phyloP scores from a whole-genome alignment of 2,113 vertebrate species.

The Tragelaphus scriptus region DNA sequence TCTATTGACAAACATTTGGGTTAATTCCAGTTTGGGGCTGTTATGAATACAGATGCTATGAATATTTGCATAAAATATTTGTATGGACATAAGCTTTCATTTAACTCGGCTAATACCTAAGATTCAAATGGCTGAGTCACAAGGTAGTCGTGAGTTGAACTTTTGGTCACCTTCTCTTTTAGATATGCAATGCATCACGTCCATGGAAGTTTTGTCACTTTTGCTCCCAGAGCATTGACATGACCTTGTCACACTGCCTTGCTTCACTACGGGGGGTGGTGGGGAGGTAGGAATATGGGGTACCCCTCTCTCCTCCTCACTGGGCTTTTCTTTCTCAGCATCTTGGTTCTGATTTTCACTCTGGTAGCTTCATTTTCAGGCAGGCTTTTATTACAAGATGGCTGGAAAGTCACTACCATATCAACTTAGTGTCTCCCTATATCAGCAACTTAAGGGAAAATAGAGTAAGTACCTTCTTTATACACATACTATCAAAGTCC shows the following conservation, averaged over 20 bases:
- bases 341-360: background rate
- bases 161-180: background rate
- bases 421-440: background rate
- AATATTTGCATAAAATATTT: background rate
- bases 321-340: background rate
- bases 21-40: background rate
- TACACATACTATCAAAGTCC: background rate
- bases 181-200: background rate
- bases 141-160: background rate
- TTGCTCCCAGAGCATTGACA: background rate
- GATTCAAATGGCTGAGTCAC: background rate
- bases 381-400: background rate
- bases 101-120: background rate
- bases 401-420: background rate
- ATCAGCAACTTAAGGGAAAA: background rate
- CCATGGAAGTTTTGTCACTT: background rate
- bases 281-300: background rate
- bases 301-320: background rate
- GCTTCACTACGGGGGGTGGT: rapidly evolving
- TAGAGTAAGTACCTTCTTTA: background rate
- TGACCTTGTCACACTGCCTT: background rate
- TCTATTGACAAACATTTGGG: background rate
- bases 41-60: background rate
- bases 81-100: background rate
- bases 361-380: background rate